Percentiles rank a stretch among this genome's conserved stretches.
These are phyloP conservation scores for Polypedilum pembai DNA, from an alignment of 1,140 invertebrate genomes.

Conservation along the genomic window DNA sequence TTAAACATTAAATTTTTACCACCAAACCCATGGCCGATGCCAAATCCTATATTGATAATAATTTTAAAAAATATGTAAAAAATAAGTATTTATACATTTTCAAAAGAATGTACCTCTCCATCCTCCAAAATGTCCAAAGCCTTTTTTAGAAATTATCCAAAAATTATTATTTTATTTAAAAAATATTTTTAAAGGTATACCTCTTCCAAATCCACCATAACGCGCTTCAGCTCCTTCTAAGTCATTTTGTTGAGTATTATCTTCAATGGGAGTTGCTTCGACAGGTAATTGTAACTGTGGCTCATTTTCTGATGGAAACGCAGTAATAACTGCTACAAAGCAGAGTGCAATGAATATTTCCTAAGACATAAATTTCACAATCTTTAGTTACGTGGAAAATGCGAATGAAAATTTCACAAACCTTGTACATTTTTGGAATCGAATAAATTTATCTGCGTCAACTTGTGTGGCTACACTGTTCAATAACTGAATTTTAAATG, in stretches of 20 bases:
- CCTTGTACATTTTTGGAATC: not conserved
- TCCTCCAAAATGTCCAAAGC: not conserved
- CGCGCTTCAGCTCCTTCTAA: not conserved
- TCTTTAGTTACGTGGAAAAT: not conserved
- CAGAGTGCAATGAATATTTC: not conserved
- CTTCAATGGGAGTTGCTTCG: not conserved
- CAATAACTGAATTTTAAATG: not conserved
- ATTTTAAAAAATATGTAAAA: too few relatives aligned
- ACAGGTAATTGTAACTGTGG: not conserved
- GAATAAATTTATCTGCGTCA: not conserved
- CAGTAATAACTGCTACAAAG: not conserved
- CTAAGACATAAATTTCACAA: not conserved
- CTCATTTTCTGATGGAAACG: not conserved
- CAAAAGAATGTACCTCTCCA: not conserved
- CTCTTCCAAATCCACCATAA: conserved; percentile 4
- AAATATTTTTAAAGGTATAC: too few relatives aligned
- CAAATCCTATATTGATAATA: too few relatives aligned
- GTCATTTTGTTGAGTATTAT: not conserved
- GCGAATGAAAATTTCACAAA: not conserved
- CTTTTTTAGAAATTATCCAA: not conserved
- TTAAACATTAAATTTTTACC: too few relatives aligned
- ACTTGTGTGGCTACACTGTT: not conserved
- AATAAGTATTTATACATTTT: too few relatives aligned
- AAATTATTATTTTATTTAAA: too few relatives aligned
- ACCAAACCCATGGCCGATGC: too few relatives aligned